Percentiles rank a stretch among this genome's conserved stretches.
Evolutionary conservation across 1,140 invertebrate species (phyloP).

Genomic region (Caenorhabditis tropicalis): DNA sequence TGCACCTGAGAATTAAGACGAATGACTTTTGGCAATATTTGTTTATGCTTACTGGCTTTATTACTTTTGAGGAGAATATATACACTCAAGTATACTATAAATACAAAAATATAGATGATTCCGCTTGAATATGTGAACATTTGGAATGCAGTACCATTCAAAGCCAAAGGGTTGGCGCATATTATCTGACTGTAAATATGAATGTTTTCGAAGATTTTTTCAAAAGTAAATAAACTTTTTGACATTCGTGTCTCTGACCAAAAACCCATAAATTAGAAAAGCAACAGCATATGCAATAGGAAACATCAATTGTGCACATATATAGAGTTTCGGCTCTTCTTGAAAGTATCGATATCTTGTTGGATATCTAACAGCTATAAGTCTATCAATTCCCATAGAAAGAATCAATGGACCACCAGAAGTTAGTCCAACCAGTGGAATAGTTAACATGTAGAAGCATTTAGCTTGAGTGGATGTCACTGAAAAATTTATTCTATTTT

Average conservation of each 20-base stretch:
- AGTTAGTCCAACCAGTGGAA: slow-evolving; percentile 7
- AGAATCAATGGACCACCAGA: slow-evolving; percentile 42
- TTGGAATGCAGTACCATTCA: slow-evolving; percentile 18
- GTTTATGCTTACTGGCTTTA: slow-evolving; percentile 41
- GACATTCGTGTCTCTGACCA: background rate
- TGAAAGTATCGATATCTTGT: background rate
- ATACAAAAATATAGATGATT: slow-evolving; percentile 28
- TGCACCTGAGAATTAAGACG: background rate
- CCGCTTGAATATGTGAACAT: slow-evolving; percentile 47
- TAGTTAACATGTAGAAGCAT: slow-evolving; percentile 25
- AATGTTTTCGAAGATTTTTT: no score
- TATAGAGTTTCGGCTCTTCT: background rate
- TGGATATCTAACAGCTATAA: slow-evolving; percentile 38
- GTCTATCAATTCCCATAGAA: slow-evolving; percentile 49
- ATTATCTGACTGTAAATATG: slow-evolving; percentile 26
- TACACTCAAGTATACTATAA: slow-evolving; percentile 1
- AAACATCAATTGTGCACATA: background rate
- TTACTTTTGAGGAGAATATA: slow-evolving; percentile 22
- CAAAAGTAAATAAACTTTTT: slow-evolving; percentile 17
- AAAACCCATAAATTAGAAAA: slow-evolving; percentile 5
- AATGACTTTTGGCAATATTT: no score
- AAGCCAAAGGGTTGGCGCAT: slow-evolving; percentile 15
- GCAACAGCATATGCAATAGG: background rate
- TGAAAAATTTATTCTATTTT: background rate
- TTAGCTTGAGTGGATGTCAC: slow-evolving; percentile 11